Evolutionary conservation across 2,113 vertebrate species (phyloP), one percentile per base, ranked within the genome.

Genomic region (Strigops habroptila): DNA sequence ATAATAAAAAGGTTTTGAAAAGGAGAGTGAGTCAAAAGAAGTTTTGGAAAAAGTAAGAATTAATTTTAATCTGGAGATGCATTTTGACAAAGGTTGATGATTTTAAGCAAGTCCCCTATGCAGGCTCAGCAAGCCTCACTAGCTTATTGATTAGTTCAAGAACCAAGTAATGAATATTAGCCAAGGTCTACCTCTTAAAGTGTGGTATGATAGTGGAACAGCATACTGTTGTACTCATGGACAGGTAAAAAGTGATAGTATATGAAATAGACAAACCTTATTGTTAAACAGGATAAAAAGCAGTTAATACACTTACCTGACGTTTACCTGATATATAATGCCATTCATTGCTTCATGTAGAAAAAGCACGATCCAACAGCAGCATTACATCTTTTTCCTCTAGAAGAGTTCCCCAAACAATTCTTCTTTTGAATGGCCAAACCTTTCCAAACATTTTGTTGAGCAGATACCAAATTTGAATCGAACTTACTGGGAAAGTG

Each of bases 1-100:
- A 16, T 13, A 18, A 18, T 30, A 30, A 17, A 11, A 15, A 33
- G 0, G 5, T 22, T 82, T 86, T 86, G 13, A n/a, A 76, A 80
- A 53, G 1, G 7, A 64, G 10, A 80, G 3, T 13, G 17, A 77
- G 28, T 1, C 19, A 51, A 65, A 81, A 4, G 0, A 53, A 1
- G 11, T 78, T 43, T 57, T 27, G 4, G 27, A 52, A 57, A 52
- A 80, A 53, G 2, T 64, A 81, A 69, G 27, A 62, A 14, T 39
- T 53, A 6, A 39, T 76, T 76, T 63, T 49, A 48, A 76, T 48
- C 18, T 51, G 6, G 14, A 52, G 3, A 16, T 41, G 64, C 44
- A 13, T 33, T 73, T 9, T 35, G 49, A 62, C 4, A 21, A 46
- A 82, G 16, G 37, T 3, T 71, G 12, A 4, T 59, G 21, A 41